Evolutionary conservation across 2,888 invertebrate genomes (phyloP).

Genomic region (Sminthurinus aureus): DNA sequence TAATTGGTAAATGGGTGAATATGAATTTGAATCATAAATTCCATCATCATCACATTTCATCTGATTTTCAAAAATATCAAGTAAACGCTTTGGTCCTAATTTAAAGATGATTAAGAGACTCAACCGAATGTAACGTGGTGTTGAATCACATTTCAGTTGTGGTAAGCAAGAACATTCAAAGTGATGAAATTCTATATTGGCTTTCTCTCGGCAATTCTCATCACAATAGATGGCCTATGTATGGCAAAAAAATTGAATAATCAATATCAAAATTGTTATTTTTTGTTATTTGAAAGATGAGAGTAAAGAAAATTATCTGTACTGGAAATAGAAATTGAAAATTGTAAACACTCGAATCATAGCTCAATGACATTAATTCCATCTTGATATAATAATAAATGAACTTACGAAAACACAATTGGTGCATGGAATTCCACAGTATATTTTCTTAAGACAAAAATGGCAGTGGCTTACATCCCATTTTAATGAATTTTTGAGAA

Average conservation of each 20-base stretch:
- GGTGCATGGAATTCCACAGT: constrained; percentile 48
- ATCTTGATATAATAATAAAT: not conserved
- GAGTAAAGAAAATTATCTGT: not conserved
- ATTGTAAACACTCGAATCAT: not conserved
- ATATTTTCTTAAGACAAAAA: constrained; percentile 48
- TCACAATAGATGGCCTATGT: constrained; percentile 55
- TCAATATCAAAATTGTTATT: constrained; percentile 3
- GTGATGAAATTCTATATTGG: constrained; percentile 48
- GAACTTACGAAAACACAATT: constrained; percentile 53
- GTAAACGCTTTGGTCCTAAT: constrained; percentile 47
- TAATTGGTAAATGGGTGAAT: constrained; percentile 51
- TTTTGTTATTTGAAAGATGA: not conserved
- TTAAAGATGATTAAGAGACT: constrained; percentile 51
- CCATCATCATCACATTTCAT: constrained; percentile 40
- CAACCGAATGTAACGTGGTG: constrained; percentile 54
- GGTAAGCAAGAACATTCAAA: constrained; percentile 53
- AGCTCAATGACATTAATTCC: not conserved
- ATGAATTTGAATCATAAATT: constrained; percentile 47
- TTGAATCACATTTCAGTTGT: constrained; percentile 50
- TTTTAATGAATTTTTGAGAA: constrained; percentile 47
- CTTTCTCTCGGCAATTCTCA: constrained; percentile 44
- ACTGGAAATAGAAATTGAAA: not conserved
- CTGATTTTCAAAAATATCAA: not conserved
- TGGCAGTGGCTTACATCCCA: constrained; percentile 55
- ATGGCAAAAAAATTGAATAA: not conserved